Conservation (phyloP, 2,888 invertebrate species). For the Abscondita cerata region DNA sequence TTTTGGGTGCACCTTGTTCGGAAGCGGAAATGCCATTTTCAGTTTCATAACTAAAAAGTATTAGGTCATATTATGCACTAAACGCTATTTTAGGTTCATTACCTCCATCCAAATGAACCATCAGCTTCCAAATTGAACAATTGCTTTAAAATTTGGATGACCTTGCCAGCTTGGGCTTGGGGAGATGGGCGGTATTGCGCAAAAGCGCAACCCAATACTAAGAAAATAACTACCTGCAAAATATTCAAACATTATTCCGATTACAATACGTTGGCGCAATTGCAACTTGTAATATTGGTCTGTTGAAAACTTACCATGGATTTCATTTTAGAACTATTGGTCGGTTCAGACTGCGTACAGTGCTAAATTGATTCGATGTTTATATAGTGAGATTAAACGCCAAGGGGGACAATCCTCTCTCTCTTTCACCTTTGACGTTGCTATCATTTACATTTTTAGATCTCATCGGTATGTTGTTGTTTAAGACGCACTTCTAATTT, state of each 20-base stretch:
- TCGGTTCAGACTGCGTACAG: slow-evolving; percentile 29
- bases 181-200: slow-evolving; percentile 43
- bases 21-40: slow-evolving; percentile 69
- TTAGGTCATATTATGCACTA: slow-evolving; percentile 1
- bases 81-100: slow-evolving; percentile 25
- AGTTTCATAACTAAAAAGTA: slow-evolving; percentile 62
- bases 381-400: slow-evolving; percentile 32
- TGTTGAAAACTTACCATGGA: slow-evolving; percentile 34
- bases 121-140: slow-evolving; percentile 62
- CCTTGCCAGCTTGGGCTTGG: slow-evolving; percentile 47
- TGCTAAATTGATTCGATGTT: slow-evolving; percentile 23
- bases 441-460: slow-evolving; percentile 30
- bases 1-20: slow-evolving; percentile 63
- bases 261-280: background rate
- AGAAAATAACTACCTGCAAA: slow-evolving; percentile 39
- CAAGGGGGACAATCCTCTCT: slow-evolving; percentile 33
- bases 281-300: no score
- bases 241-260: background rate
- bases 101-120: slow-evolving; percentile 63
- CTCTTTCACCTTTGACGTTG: slow-evolving; percentile 24
- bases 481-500: no score
- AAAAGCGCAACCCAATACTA: slow-evolving; percentile 40
- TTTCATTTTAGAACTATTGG: slow-evolving; percentile 27
- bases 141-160: slow-evolving; percentile 47
- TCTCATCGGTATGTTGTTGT: slow-evolving; percentile 25